Evolutionary conservation across 2,797 vertebrate genomes (phyloP).

Genomic region (Diglossa cyanea): DNA sequence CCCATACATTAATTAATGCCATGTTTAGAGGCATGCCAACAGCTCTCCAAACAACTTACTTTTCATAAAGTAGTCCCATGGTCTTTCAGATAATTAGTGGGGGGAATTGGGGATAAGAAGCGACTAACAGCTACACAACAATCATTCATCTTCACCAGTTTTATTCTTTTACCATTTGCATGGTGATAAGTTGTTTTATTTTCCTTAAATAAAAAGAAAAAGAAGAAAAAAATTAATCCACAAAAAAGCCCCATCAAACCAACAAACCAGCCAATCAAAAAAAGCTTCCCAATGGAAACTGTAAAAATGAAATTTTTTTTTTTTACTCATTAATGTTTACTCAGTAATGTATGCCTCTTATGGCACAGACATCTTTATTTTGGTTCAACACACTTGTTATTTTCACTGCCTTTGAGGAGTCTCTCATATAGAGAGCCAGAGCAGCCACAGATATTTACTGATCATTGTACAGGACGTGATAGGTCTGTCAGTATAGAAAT

Average conservation of each 20-base stretch:
- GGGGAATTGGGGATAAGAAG: not conserved
- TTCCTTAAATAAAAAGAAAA: not conserved
- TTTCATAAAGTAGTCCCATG: not conserved
- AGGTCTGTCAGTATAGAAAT: not conserved
- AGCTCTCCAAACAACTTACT: not conserved
- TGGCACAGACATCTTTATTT: not conserved
- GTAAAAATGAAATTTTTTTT: not conserved
- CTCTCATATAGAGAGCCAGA: not conserved
- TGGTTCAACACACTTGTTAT: not conserved
- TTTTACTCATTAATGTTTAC: not conserved
- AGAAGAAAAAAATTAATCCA: not conserved
- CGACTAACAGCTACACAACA: not conserved
- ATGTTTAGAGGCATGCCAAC: not conserved
- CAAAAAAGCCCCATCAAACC: not conserved
- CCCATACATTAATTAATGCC: not conserved
- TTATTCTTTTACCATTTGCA: not conserved
- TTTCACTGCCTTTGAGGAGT: not conserved
- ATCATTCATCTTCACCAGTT: not conserved
- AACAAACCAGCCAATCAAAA: fast-evolving
- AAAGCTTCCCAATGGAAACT: not conserved
- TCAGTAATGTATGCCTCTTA: not conserved
- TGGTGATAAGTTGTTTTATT: not conserved
- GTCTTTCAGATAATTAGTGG: not conserved
- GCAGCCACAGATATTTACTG: not conserved
- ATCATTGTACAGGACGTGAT: not conserved